Evolutionary conservation across 1,140 invertebrate genomes (phyloP).

Genomic region (Drosophila ficusphila): DNA sequence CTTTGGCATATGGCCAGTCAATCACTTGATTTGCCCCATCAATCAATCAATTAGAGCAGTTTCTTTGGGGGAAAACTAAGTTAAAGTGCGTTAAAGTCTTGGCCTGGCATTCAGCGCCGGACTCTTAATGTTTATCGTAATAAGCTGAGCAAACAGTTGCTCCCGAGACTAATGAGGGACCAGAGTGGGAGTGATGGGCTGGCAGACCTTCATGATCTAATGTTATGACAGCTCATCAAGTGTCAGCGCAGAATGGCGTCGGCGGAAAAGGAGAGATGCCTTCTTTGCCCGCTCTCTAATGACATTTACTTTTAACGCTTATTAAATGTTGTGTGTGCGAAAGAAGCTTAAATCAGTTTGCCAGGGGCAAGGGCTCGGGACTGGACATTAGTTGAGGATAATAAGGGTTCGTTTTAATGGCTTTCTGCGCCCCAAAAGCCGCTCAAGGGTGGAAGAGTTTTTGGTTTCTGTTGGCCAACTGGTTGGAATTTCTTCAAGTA

Average conservation of each 20-base stretch:
- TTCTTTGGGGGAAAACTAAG: constrained; percentile 19
- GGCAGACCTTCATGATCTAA: constrained; percentile 63
- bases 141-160: constrained; percentile 74
- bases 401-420: constrained; percentile 52
- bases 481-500: not conserved
- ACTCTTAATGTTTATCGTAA: constrained; percentile 73
- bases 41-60: constrained; percentile 71
- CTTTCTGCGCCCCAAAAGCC: constrained; percentile 19
- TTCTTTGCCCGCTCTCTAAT: constrained; percentile 47
- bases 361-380: constrained; percentile 20
- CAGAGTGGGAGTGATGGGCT: not conserved
- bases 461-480: not conserved
- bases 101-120: constrained; percentile 4
- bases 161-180: constrained; percentile 68
- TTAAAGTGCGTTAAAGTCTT: constrained; percentile 69
- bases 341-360: constrained; percentile 72
- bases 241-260: constrained; percentile 62
- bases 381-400: constrained; percentile 50
- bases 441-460: constrained; percentile 22
- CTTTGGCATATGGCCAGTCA: constrained; percentile 61
- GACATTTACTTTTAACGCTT: constrained; percentile 82
- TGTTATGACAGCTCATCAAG: constrained; percentile 83
- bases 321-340: constrained; percentile 64
- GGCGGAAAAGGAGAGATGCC: constrained; percentile 8
- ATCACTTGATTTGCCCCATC: constrained; percentile 53